Evolutionary conservation across 2,888 invertebrate genomes (phyloP), one percentile per base, ranked within the genome.

Genomic region (Diogma glabrata): DNA sequence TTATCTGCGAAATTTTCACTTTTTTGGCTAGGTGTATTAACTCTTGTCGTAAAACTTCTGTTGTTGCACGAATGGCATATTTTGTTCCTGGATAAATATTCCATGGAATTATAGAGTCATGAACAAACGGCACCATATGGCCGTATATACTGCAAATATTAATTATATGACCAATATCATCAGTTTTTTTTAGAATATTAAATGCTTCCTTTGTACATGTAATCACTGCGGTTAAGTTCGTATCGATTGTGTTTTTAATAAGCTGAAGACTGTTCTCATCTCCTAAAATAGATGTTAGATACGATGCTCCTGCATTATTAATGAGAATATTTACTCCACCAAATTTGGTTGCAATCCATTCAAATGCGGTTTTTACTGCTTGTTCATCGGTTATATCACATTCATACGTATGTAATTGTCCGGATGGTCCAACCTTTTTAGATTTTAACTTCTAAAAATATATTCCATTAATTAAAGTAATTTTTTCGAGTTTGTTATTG

Each of bases 301-400:
- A 28, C 10, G n/a, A 7, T 16, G 24, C 56, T 1, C 73, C 79
- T 0, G 79, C 79, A 57, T 77, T 77, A 59, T 79, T 80, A 9
- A 80, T 61, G 45, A 78, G 65, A 2, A 80, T 68, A 59, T 77
- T 74, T 6, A 76, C 66, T 5, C 74, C 73, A 0, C 78, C 78
- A 2, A 75, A 56, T 3, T 68, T 62, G 8, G 64, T 57, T 28
- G 73, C 67, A n/a, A 75, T 70, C 67, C 69, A 72, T n/a, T 64
- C 60, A 59, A 81, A 80, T 24, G 75, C 72, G 4, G 65, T 61
- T 33, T 72, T 51, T 23, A 82, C 75, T 5, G 78, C 72, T 1
- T 71, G 64, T 55, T 77, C 76, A 9, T 72, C 69, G 1, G 67
- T 64, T 1, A 80, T 61, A 59, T 81, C 79, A 56, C 75, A 75